These are phyloP conservation scores for Amphipoea lucens DNA, from an alignment of 2,888 invertebrate genomes.

Conservation along the genomic window DNA sequence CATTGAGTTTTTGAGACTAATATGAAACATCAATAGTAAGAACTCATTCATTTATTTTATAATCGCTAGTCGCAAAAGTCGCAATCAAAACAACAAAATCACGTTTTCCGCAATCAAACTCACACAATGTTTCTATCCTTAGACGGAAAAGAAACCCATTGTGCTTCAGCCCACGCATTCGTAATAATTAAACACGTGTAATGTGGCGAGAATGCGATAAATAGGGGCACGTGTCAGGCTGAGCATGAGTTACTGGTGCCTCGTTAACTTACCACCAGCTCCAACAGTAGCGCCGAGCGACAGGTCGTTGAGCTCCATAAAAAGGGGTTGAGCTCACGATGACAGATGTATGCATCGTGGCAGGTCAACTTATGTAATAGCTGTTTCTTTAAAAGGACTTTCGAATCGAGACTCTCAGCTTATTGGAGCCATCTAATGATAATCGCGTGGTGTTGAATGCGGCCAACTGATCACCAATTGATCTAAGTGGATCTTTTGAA, in stretches of 20 bases:
- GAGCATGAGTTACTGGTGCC: constrained; percentile 55
- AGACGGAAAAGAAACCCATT: constrained; percentile 17
- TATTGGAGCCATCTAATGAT: background rate
- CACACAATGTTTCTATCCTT: background rate
- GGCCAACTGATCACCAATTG: background rate
- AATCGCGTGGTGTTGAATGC: background rate
- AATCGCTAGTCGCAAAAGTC: no score
- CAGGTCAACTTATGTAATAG: background rate
- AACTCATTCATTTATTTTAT: background rate
- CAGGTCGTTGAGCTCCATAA: constrained; percentile 30
- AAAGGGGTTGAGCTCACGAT: constrained; percentile 13
- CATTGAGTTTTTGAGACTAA: background rate
- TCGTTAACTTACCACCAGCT: constrained; percentile 25
- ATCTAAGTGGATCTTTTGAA: background rate
- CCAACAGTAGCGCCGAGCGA: background rate
- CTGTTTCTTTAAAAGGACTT: background rate
- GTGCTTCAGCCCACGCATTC: constrained; percentile 31
- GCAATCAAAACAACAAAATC: background rate
- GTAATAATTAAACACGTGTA: constrained; percentile 51
- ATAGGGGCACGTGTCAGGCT: constrained; percentile 52
- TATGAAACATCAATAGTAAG: background rate
- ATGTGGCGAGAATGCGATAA: constrained; percentile 55
- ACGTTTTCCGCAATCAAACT: background rate
- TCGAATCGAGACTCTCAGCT: background rate
- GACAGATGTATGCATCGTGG: background rate